Evolutionary conservation across 2,113 vertebrate genomes (phyloP), one percentile per base, ranked within the genome.

Genomic region (Grallaria varia): DNA sequence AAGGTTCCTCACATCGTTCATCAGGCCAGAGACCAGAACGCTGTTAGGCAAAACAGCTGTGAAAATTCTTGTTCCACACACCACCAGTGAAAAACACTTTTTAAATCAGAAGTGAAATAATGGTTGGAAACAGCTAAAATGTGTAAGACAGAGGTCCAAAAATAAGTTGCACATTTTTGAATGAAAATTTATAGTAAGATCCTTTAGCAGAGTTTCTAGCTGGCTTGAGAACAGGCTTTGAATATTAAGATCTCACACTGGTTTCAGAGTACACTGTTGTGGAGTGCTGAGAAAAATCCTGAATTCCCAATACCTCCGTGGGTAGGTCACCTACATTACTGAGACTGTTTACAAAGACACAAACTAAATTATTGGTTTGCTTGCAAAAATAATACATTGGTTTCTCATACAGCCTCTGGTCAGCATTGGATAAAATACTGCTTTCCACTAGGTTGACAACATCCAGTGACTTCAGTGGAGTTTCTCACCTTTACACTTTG

Each of bases 311-410:
- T 20, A 19, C 10, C 25, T 69, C 23, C 35, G 56, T 25, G 55
- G n/a, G 14, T 69, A 79, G 87, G 60, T 80, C 90, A 74, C 81
- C 56, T 27, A 8, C 18, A 2, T 58, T 16, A 10, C 33, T 6
- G 16, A 15, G 10, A 31, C 17, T 3, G 4, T 39, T 84, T 55
- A 17, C 28, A 60, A 75, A 68, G n/a, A 58, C 8, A 33, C 56
- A 82, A 87, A 78, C 44, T 35, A 90, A 95, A 63, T 91, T 24
- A 77, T 74, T 73, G 55, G 55, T 96, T 75, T 75, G 33, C 85
- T 92, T 94, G 58, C 45, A 84, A 82, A 96, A 95, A 73, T n/a
- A 90, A 79, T 40, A 72, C 86, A 35, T 68, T 56, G 66, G 89
- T 94, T 96, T 85, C 86, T 92, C 77, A 76, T 71, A 53, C 86